Base-by-base conservation (phyloP, 2,888 invertebrate genomes). In the Antheraea yamamai region DNA sequence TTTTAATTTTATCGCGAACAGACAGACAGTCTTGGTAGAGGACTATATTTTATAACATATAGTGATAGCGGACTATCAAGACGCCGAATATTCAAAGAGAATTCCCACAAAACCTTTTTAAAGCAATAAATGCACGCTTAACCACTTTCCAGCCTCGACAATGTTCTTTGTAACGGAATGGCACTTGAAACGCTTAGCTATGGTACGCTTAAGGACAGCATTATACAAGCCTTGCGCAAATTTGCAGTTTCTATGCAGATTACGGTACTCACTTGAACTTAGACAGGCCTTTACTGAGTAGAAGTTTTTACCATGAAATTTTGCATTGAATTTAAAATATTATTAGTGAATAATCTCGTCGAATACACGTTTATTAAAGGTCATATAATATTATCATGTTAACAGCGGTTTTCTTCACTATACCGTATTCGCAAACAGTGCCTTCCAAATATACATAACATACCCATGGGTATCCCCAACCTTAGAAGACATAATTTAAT, bases 191-290 rank as follows among this genome's bases (percentile, higher is more conserved):
- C 70, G 39, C 39, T 70, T 70, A 39, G n/a, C 39, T 39, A 7
- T 23, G 39, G 70, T 39, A n/a, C 39, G 39, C n/a, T 39, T 70
- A 39, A 70, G 70, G n/a, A 35, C 12, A 35, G 39, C 39, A 39
- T 70, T 70, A 70, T 39, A 70, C 39, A 70, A 35, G 39, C 39
- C 39, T 70, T 70, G 23, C 1, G 39, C 70, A 70, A 70, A 70
- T 70, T 70, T 39, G 39, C 70, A 70, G 70, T 70, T 70, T 39
- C 12, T 70, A 70, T 70, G 70, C 70, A 70, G 70, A 70, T 70
- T 35, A 70, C 70, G 39, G 39, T 70, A 70, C 70, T 39, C 70
- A 12, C 35, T 70, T 35, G 39, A 70, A 70, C 39, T 70, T 70
- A 70, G 70, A 39, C 39, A 35, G n/a, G 35, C 39, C 39, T 70